Evolutionary conservation across 2,888 invertebrate species (phyloP), one percentile per base, ranked within the genome.

Genomic region (Tholera decimalis): DNA sequence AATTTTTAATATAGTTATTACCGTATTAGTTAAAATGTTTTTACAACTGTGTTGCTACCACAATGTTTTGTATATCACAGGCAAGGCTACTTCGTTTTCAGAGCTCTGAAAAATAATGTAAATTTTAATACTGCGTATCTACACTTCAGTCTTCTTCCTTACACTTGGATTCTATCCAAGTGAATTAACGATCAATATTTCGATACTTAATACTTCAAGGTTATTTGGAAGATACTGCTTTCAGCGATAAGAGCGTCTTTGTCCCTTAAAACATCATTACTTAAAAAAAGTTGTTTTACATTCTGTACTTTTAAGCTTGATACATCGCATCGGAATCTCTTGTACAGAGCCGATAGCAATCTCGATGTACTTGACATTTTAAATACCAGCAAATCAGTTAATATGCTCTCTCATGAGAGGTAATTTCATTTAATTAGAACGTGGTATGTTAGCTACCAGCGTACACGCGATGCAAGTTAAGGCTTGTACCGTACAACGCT

Each of bases 391-490:
- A 37, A 33, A 73, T 50, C 5, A 51, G 44, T 64, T 20, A 9
- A 33, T 6, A 53, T 33, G 8, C 3, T 13, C 8, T 7, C 37
- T 66, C 49, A 44, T 46, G 55, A 60, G 54, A 63, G 22, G 39
- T 61, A 57, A 65, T 61, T 75, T 60, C 68, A 70, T 63, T 77
- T 84, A 81, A 85, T 85, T 80, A 80, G 77, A 82, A 77, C 78
- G 76, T 71, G 66, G 69, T 77, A 72, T 81, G 79, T 77, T 73
- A 73, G 68, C 61, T 47, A 22, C 56, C 86, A 85, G 85, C 64
- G 49, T 26, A 58, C 88, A 85, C 86, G 86, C 86, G 79, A 85
- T 70, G 79, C 33, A 67, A 79, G 37, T 35, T 39, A 43, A 58
- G 39, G 33, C 54, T 24, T 60, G 35, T 35, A 15, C 61, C 68